Evolutionary conservation across 1,140 invertebrate genomes (phyloP).

Genomic region (Archivesica marissinica): DNA sequence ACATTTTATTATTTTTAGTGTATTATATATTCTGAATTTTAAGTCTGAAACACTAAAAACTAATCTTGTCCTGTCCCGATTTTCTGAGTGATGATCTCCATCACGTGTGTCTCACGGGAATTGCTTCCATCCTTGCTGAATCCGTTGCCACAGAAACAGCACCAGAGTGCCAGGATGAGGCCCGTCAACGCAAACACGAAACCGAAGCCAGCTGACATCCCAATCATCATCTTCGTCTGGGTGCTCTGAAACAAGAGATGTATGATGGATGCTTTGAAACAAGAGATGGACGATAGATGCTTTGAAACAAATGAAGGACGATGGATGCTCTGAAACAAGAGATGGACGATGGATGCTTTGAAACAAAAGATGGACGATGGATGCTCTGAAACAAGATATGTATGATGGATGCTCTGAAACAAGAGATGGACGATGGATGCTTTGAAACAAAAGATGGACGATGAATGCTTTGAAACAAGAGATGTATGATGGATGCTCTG

Average conservation of each 20-base stretch:
- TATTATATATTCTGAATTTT: too few relatives aligned
- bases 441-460: not conserved
- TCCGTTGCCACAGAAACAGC: slow-evolving; percentile 20
- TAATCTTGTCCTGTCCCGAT: not conserved
- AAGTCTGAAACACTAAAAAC: too few relatives aligned
- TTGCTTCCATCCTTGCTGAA: not conserved
- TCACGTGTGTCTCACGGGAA: not conserved
- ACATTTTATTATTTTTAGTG: too few relatives aligned
- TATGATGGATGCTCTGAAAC: not conserved
- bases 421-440: not conserved
- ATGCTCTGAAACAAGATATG: not conserved
- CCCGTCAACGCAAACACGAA: not conserved
- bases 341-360: not conserved
- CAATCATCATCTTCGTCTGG: slow-evolving; percentile 15
- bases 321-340: not conserved
- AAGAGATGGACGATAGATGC: not conserved
- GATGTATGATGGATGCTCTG: not conserved
- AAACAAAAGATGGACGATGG: too few relatives aligned
- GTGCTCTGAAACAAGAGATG: slow-evolving; percentile 1
- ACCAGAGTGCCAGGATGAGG: not conserved
- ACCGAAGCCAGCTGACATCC: not conserved
- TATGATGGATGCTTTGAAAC: not conserved
- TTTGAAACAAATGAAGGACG: not conserved
- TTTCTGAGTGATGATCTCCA: not conserved
- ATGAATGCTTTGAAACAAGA: not conserved